Base-by-base conservation (phyloP, 2,797 vertebrate species). In the Enteromius paludinosus region DNA sequence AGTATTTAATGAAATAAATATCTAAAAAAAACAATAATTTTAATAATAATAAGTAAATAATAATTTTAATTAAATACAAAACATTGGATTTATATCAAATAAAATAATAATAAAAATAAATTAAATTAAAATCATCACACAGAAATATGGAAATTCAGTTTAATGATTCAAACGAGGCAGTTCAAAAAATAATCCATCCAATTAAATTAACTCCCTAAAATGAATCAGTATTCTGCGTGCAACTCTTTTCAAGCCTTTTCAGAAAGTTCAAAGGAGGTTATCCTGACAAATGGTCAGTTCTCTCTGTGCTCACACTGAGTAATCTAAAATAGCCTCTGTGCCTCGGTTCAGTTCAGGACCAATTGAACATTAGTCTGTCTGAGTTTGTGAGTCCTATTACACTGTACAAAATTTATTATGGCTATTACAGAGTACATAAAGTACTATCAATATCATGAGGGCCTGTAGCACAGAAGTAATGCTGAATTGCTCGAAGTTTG, bases 231-330 rank as follows among this genome's bases (percentile, higher is more conserved):
- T 49, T 71, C 2, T 18, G 9, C 12, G 25, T 1, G 17, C 25
- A 49, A 30, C 43, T 30, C 9, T 71, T 71, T 49, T 43, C 25
- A 30, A 71, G 43, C 25, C 11, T 49, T 30, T 18, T 70, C 35
- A 38, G 41, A 49, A 47, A 23, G 90, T 90, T 90, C 88, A 90
- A 88, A 89, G 88, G 49, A 92, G 87, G 90, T 88, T 90, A 89
- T 89, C 90, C 89, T 91, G 92, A 91, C 89, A 87, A 90, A 90
- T 89, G 90, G 86, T 81, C 28, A 81, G 86, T 28, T 61, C 12
- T 28, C 56, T 61, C 4, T 11, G 11, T 61, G 56, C 56, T 61
- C 56, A 28, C 12, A 61, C 15, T 61, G 56, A 61, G 56, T 61
- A 61, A 61, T 28, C 56, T 61, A 28, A 25, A 61, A 86, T 87